phyloP scores from a whole-genome alignment of 2,888 invertebrate species.

The Synergus laeviventris region DNA sequence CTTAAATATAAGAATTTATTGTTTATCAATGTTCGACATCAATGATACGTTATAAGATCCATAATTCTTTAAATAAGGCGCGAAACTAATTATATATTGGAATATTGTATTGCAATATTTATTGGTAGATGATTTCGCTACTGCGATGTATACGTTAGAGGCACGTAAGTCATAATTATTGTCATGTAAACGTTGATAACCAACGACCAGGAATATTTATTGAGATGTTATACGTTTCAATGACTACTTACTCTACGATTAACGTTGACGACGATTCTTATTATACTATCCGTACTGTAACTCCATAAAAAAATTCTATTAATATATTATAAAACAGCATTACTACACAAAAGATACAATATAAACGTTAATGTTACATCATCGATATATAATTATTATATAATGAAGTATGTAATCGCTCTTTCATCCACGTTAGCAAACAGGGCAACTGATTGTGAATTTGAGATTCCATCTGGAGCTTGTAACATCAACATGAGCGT shows the following conservation, averaged over 20 bases:
- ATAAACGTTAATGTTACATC: constrained; percentile 41
- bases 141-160: constrained; percentile 33
- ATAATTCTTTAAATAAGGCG: background rate
- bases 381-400: constrained; percentile 38
- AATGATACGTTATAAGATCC: background rate
- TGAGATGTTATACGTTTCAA: constrained; percentile 40
- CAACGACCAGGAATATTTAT: constrained; percentile 22
- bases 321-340: constrained; percentile 9
- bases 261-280: constrained; percentile 41
- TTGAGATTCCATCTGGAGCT: background rate
- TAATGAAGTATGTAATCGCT: constrained; percentile 31
- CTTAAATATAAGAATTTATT: background rate
- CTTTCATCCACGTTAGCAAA: constrained; percentile 27
- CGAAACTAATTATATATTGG: background rate
- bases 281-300: constrained; percentile 34
- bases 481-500: background rate
- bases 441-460: background rate
- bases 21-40: background rate
- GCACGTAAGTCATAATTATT: constrained; percentile 25
- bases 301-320: constrained; percentile 34
- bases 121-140: constrained; percentile 17
- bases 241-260: constrained; percentile 35
- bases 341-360: constrained; percentile 21
- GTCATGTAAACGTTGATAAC: constrained; percentile 30
- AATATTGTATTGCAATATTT: constrained; percentile 9